Evolutionary conservation across 1,140 invertebrate species (phyloP), one percentile per base, ranked within the genome.

Genomic region (Pentalonia nigronervosa): DNA sequence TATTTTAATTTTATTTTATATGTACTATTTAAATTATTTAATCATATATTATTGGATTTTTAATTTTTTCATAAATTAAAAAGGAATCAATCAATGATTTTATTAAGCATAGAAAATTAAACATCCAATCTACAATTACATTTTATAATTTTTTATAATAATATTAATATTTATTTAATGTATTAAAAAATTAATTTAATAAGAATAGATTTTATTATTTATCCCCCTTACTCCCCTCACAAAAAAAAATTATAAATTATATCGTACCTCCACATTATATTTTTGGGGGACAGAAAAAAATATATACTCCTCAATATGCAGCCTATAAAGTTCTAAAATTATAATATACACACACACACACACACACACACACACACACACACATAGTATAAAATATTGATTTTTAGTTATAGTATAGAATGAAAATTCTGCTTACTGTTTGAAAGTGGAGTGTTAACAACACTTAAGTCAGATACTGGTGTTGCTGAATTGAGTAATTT

Each of bases 401-500:
- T 45, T 60, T 60, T 45, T 90, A 90, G 2, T 88, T 7, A 34
- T 34, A 50, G 7, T 90, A 41, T 53, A 53, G 34, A 34, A 53
- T 36, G 21, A 60, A 60, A 60, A 17, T 45, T 7, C 6, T 45
- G 67, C 89, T 67, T 30, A 90, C 89, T 45, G 11, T 41, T 60
- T 25, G 20, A 45, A 86, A 41, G 41, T 41, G 25, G 36, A 45
- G 41, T 45, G 25, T 45, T 45, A 34, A 6, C 6, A 4, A 20
- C 60, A 76, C 3, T n/a, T n/a, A 41, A 11, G 11, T 0, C 25
- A 21, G 89, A 30, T 88, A 9, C 96, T 86, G 95, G 95, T 89
- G 95, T 95, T 94, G 96, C 96, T 81, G 96, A 96, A 50, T 95
- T 96, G 20, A 99, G 94, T 94, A 99, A 96, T 95, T 97, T 98